Percentiles rank a stretch among this genome's conserved stretches.
Conservation (phyloP, 2,113 vertebrate species). For the Poeciliopsis prolifica region DNA sequence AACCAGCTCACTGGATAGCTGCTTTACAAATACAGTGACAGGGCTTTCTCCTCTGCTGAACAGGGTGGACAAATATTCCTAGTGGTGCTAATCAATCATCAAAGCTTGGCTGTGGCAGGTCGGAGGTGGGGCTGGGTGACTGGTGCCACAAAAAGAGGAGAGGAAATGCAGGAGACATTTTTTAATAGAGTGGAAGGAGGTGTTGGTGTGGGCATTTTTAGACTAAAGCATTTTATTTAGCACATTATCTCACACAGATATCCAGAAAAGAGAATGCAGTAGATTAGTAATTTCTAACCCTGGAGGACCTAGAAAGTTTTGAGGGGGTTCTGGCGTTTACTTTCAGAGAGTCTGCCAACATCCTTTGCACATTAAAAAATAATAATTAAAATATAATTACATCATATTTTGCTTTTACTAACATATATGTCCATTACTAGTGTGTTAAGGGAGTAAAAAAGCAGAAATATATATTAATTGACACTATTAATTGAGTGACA, state of each 20-base stretch:
- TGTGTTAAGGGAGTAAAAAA: too few species aligned
- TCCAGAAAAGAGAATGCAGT: background rate
- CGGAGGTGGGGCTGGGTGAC: conserved; percentile 55
- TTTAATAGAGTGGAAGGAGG: conserved; percentile 10
- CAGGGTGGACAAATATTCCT: conserved; percentile 59
- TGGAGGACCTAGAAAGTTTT: background rate
- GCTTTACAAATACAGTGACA: conserved; percentile 54
- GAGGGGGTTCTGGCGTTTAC: background rate
- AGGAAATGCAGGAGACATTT: conserved; percentile 54
- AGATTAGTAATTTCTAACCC: background rate
- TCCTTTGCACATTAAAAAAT: background rate
- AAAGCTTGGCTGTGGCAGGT: conserved; percentile 33
- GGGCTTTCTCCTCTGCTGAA: conserved; percentile 45
- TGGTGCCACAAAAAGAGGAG: conserved; percentile 56
- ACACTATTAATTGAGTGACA: too few species aligned
- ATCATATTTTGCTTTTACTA: too few species aligned
- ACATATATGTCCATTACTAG: too few species aligned
- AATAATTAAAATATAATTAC: too few species aligned
- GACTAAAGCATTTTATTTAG: background rate
- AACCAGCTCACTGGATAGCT: conserved; percentile 42
- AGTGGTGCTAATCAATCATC: conserved; percentile 69
- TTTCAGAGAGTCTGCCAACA: background rate
- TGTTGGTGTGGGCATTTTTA: conserved; percentile 16
- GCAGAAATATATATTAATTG: too few species aligned
- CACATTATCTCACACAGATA: background rate